These are phyloP conservation scores for Percopsis transmontana DNA, from an alignment of 2,113 vertebrate genomes.

Conservation along the genomic window DNA sequence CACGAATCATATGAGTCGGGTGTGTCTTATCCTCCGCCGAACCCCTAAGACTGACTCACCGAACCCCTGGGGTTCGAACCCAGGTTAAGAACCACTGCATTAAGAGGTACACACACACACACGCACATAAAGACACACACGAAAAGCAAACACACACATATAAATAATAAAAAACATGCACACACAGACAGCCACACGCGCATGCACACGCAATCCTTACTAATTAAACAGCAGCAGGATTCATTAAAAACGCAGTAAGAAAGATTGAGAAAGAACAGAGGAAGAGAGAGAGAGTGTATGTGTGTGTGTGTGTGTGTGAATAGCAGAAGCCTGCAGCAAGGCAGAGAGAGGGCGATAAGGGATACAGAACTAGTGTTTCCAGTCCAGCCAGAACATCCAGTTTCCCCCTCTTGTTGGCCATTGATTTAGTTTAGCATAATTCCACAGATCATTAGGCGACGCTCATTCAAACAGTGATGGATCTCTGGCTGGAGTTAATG, in stretches of 20 bases:
- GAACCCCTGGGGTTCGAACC: too few species aligned
- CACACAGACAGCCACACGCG: constrained; percentile 2
- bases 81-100: too few species aligned
- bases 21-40: too few species aligned
- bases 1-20: too few species aligned
- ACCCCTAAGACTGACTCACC: too few species aligned
- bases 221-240: constrained; percentile 42
- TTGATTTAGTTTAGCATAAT: constrained; percentile 71
- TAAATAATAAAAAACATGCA: not conserved
- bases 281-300: not conserved
- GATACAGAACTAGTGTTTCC: constrained; percentile 3
- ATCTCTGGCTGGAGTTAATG: constrained; percentile 69
- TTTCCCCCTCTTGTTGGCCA: constrained; percentile 61
- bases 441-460: constrained; percentile 69
- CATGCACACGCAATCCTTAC: constrained; percentile 25
- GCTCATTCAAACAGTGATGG: constrained; percentile 71
- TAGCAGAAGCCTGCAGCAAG: constrained; percentile 12
- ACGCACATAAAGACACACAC: not conserved
- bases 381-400: too few species aligned
- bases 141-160: not conserved
- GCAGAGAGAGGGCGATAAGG: not conserved
- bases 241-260: constrained; percentile 5
- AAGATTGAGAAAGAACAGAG: not conserved
- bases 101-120: constrained; percentile 14
- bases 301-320: constrained; percentile 3